Evolutionary conservation across 2,113 vertebrate genomes (phyloP).

Genomic region (Syngnathoides biaculeatus): DNA sequence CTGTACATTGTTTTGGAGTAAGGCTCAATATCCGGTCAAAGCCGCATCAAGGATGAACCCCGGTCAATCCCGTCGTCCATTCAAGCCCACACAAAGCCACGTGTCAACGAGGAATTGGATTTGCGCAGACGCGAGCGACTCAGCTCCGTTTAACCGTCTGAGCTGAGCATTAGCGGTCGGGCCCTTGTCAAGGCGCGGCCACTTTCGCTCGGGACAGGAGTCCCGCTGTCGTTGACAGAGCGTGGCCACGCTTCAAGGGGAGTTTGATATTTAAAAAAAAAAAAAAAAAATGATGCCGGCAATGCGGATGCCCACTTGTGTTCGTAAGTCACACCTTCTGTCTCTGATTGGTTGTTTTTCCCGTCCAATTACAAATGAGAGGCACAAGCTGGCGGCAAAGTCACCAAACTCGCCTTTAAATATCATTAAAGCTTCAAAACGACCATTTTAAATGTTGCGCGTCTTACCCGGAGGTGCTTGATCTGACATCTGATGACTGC

Average conservation of each 20-base stretch:
- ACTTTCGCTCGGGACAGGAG: slow-evolving; percentile 8
- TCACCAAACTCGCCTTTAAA: neutral
- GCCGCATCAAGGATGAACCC: slow-evolving; percentile 25
- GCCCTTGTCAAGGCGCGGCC: slow-evolving; percentile 4
- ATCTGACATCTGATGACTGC: slow-evolving; percentile 79
- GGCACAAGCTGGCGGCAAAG: too few relatives aligned
- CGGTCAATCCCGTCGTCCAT: slow-evolving; percentile 45
- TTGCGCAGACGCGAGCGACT: slow-evolving; percentile 28
- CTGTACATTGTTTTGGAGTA: neutral
- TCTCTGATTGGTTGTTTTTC: too few relatives aligned
- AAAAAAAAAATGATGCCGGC: too few relatives aligned
- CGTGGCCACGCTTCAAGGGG: neutral
- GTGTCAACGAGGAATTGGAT: slow-evolving; percentile 33
- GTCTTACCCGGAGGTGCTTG: slow-evolving; percentile 78
- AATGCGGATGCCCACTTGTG: too few relatives aligned
- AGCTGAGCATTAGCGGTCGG: slow-evolving; percentile 27
- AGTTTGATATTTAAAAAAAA: too few relatives aligned
- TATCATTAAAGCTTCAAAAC: neutral
- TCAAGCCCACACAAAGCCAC: slow-evolving; percentile 36
- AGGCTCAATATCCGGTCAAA: slow-evolving; percentile 4
- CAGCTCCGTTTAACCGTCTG: slow-evolving; percentile 32
- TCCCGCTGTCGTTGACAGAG: neutral
- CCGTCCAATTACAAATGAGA: too few relatives aligned
- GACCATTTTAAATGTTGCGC: neutral
- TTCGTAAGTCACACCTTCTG: too few relatives aligned